Percentiles rank a stretch among this genome's conserved stretches.
Conservation (phyloP, 2,888 invertebrate genomes). For the Chrysolina haemoptera region DNA sequence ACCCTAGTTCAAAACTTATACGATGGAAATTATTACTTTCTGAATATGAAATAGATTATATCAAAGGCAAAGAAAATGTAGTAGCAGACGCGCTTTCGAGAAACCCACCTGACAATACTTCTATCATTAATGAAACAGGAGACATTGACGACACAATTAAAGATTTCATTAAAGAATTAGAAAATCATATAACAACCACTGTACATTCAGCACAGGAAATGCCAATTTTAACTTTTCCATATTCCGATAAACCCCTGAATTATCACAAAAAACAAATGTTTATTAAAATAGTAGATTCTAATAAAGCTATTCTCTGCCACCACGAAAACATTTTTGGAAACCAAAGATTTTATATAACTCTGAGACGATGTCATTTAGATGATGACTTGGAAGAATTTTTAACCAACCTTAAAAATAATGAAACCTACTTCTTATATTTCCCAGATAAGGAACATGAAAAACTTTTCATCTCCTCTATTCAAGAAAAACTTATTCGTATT, state of each 20-base stretch:
- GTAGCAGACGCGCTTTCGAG: too few species aligned
- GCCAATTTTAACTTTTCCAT: conserved; percentile 22
- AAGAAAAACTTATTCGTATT: background rate
- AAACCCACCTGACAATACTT: too few species aligned
- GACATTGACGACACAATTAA: background rate
- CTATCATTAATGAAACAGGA: too few species aligned
- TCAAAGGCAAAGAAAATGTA: too few species aligned
- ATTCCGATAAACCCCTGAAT: conserved; percentile 25
- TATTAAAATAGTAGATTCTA: conserved; percentile 3
- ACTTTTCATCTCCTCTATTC: background rate
- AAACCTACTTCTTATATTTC: background rate
- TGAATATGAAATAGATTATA: too few species aligned
- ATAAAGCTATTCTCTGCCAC: background rate
- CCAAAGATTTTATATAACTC: conserved; percentile 19
- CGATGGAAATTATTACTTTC: too few species aligned
- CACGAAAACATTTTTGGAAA: conserved; percentile 2
- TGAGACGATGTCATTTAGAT: conserved; percentile 8
- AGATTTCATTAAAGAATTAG: background rate
- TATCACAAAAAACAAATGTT: conserved; percentile 11
- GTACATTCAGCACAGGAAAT: conserved; percentile 22
- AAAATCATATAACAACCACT: conserved; percentile 4
- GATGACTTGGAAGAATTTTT: background rate
- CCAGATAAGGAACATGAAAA: background rate
- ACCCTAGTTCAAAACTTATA: too few species aligned
- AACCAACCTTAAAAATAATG: background rate